Conservation (phyloP, 2,797 vertebrate genomes). For the Champsocephalus esox region DNA sequence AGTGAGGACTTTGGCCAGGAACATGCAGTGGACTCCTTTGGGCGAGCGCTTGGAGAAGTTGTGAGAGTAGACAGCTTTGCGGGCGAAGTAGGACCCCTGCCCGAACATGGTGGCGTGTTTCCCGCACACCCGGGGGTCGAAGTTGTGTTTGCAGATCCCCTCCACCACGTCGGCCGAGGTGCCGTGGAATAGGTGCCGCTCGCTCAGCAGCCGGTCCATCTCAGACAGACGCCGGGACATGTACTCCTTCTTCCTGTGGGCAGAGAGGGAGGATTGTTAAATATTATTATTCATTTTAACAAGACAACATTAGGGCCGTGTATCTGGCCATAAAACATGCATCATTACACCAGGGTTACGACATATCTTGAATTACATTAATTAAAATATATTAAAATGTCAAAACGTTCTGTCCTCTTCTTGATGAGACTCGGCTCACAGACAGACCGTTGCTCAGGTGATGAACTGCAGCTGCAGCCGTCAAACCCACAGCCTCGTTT, state of each 20-base stretch:
- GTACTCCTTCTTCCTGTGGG: constrained; percentile 96
- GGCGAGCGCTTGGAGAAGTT: constrained; percentile 96
- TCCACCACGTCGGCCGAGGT: constrained; percentile 97
- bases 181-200: constrained; percentile 98
- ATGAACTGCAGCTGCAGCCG: constrained; percentile 4
- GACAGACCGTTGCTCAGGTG: constrained; percentile 1
- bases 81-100: constrained; percentile 98
- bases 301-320: no score
- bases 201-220: constrained; percentile 92
- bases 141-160: constrained; percentile 99
- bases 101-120: constrained; percentile 99
- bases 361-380: neutral
- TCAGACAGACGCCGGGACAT: constrained; percentile 94
- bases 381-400: no score
- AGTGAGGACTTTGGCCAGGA: constrained; percentile 97
- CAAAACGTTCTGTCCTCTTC: neutral
- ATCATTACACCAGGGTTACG: neutral
- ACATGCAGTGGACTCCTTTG: constrained; percentile 98
- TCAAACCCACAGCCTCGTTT: constrained; percentile 21
- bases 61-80: constrained; percentile 97
- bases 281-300: neutral
- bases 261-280: neutral
- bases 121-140: constrained; percentile 96
- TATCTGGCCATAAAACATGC: no score
- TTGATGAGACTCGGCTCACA: neutral